Evolutionary conservation across 2,797 vertebrate genomes (phyloP).

Genomic region (Hephaestus fuliginosus): DNA sequence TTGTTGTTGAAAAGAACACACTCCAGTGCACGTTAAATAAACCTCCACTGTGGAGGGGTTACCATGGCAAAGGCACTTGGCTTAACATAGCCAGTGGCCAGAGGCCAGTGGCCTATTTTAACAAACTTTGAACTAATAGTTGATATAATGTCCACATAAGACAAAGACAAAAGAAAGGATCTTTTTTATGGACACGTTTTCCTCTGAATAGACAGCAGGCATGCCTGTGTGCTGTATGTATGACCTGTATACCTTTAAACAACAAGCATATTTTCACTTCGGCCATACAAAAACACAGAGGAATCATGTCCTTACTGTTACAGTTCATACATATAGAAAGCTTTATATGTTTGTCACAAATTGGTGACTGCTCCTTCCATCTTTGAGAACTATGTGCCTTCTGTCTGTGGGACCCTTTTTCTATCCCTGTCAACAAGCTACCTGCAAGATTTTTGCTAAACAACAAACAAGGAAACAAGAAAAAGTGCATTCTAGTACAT

Average conservation of each 20-base stretch:
- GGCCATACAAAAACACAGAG: not conserved
- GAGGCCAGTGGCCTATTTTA: not conserved
- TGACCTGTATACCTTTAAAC: not conserved
- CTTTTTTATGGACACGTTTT: not conserved
- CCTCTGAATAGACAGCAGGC: not conserved
- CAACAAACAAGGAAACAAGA: not conserved
- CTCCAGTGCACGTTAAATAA: slow-evolving; percentile 27
- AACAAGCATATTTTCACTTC: not conserved
- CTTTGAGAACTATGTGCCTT: not conserved
- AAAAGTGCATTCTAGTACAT: not conserved
- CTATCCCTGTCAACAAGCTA: not conserved
- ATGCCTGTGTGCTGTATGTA: not conserved
- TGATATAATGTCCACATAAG: slow-evolving; percentile 21
- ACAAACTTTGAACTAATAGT: slow-evolving; percentile 27
- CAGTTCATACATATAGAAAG: not conserved
- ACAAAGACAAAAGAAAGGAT: not conserved
- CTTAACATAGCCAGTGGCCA: slow-evolving; percentile 3
- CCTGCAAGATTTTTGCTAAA: not conserved
- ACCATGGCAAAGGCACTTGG: slow-evolving; percentile 29
- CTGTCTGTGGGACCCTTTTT: not conserved
- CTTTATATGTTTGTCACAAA: slow-evolving; percentile 4
- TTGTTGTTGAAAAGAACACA: slow-evolving; percentile 25
- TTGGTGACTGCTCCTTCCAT: not conserved
- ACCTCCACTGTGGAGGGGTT: slow-evolving; percentile 33
- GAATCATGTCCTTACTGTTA: not conserved